A percentile compares a stretch with the other conserved stretches of the same genome.
These are phyloP conservation scores for Branchipolynoe longqiensis DNA, from an alignment of 2,888 invertebrate species.

Conservation along the genomic window DNA sequence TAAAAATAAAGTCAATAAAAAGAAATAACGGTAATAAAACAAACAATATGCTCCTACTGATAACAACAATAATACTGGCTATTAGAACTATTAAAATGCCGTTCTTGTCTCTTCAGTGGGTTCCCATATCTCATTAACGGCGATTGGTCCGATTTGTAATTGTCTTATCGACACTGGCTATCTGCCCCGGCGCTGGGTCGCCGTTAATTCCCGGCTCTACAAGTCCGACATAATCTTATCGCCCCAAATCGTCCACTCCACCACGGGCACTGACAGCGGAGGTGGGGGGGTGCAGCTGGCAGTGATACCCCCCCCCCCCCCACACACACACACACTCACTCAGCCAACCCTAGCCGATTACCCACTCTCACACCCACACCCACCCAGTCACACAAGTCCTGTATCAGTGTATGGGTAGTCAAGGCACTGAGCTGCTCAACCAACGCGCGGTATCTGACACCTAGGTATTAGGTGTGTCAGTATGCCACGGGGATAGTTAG, in stretches of 20 bases:
- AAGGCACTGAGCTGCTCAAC: not conserved
- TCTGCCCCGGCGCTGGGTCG: not conserved
- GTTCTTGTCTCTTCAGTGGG: too few relatives aligned
- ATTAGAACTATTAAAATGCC: not conserved
- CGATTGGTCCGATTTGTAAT: not conserved
- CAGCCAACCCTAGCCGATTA: too few relatives aligned
- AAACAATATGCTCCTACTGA: too few relatives aligned
- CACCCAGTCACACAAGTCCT: too few relatives aligned
- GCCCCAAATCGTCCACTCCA: slow-evolving; percentile 14
- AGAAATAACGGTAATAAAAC: too few relatives aligned
- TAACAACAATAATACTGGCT: too few relatives aligned
- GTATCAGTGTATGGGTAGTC: too few relatives aligned
- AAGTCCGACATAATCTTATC: slow-evolving; percentile 23
- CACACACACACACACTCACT: too few relatives aligned
- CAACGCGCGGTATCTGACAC: not conserved
- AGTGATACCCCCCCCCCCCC: too few relatives aligned
- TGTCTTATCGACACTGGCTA: not conserved
- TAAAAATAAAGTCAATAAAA: too few relatives aligned
- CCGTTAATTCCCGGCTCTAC: slow-evolving; percentile 13
- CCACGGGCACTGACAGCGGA: not conserved
- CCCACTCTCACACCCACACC: too few relatives aligned
- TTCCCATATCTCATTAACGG: slow-evolving; percentile 40
- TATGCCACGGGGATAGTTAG: not conserved
- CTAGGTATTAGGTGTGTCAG: not conserved
- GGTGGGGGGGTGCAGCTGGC: not conserved